These are phyloP conservation scores for Apamea sordens DNA, from an alignment of 2,888 invertebrate species.

Conservation along the genomic window DNA sequence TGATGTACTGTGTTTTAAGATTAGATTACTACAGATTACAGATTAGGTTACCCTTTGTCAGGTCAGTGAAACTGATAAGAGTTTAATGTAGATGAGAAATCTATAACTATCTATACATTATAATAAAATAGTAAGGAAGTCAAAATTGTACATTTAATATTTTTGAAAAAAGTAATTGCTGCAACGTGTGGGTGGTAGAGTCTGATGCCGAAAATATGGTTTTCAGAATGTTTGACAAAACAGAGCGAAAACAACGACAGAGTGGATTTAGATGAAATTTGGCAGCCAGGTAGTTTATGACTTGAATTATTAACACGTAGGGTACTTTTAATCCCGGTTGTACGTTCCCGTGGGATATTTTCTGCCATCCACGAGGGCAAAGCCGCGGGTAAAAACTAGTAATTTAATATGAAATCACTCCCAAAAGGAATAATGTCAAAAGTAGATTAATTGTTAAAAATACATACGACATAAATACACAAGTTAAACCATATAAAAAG, in stretches of 20 bases:
- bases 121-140: too few relatives aligned
- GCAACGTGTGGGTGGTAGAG: too few relatives aligned
- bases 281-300: background rate
- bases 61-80: background rate
- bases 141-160: too few relatives aligned
- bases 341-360: background rate
- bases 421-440: constrained; percentile 1
- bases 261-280: background rate
- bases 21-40: background rate
- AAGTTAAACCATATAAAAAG: constrained; percentile 19
- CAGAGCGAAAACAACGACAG: too few relatives aligned
- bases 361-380: background rate
- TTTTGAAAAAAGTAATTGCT: too few relatives aligned
- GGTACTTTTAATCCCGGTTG: background rate
- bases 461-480: background rate
- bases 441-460: background rate
- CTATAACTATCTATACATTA: background rate
- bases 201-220: background rate
- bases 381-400: background rate
- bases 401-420: background rate
- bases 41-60: background rate
- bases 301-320: background rate
- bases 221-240: background rate
- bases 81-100: too few relatives aligned
- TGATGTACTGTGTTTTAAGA: background rate